phyloP scores from a whole-genome alignment of 2,113 vertebrate genomes.

The Leptobrachium leishanense region DNA sequence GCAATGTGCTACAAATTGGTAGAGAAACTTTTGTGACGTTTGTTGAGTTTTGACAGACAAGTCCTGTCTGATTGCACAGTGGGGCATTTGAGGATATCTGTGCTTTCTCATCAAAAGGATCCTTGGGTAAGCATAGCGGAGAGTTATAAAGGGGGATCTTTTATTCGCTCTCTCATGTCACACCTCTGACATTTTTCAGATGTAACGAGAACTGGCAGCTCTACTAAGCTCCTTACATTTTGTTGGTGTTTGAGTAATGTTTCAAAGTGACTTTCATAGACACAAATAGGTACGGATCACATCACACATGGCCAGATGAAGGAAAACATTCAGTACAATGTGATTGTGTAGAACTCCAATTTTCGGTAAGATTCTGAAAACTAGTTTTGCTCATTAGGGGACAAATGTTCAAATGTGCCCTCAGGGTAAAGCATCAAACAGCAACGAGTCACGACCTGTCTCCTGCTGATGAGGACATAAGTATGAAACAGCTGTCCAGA shows the following conservation, averaged over 20 bases:
- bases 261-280: background rate
- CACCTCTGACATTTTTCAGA: background rate
- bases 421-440: too few relatives aligned
- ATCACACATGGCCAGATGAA: too few relatives aligned
- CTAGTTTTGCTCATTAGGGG: too few relatives aligned
- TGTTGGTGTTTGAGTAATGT: background rate
- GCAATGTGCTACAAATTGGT: background rate
- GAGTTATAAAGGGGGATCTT: background rate
- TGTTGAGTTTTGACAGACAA: too few relatives aligned
- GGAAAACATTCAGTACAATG: too few relatives aligned
- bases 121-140: background rate
- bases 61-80: background rate
- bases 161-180: background rate
- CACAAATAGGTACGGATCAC: background rate
- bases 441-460: too few relatives aligned
- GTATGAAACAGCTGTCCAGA: too few relatives aligned
- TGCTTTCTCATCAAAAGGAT: background rate
- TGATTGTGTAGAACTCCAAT: too few relatives aligned
- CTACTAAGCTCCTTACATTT: background rate
- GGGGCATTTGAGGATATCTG: background rate
- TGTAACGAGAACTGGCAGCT: background rate
- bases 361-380: too few relatives aligned
- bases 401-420: too few relatives aligned
- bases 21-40: background rate
- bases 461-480: too few relatives aligned